These are phyloP conservation scores for Psilanteris sp. DNA, from an alignment of 1,140 invertebrate genomes.

Conservation along the genomic window DNA sequence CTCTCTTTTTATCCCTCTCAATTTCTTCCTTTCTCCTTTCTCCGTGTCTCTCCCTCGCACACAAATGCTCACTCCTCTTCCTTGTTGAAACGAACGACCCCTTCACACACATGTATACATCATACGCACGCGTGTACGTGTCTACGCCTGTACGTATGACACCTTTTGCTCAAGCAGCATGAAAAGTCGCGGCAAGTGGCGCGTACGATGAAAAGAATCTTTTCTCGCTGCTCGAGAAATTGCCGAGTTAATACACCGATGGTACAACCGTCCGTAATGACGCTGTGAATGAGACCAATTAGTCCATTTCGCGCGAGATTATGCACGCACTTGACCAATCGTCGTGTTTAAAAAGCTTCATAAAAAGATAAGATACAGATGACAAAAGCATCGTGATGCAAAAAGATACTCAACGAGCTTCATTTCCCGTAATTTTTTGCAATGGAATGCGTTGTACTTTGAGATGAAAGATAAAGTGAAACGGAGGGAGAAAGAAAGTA, in stretches of 20 bases:
- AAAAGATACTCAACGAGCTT: slow-evolving; percentile 23
- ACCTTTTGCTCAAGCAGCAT: slow-evolving; percentile 56
- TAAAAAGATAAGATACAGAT: slow-evolving; percentile 46
- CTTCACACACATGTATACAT: slow-evolving; percentile 9
- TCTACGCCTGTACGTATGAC: slow-evolving; percentile 24
- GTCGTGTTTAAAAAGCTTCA: slow-evolving; percentile 43
- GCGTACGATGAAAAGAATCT: slow-evolving; percentile 71
- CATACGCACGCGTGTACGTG: slow-evolving; percentile 15
- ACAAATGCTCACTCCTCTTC: slow-evolving; percentile 1
- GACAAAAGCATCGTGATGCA: slow-evolving; percentile 33
- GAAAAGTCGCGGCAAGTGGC: slow-evolving; percentile 68
- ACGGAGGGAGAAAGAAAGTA: neutral
- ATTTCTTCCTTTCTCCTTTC: slow-evolving; percentile 26
- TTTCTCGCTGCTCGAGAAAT: slow-evolving; percentile 65
- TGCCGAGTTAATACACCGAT: slow-evolving; percentile 65
- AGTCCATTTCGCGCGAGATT: slow-evolving; percentile 70
- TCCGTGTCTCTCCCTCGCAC: slow-evolving; percentile 1
- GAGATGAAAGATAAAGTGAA: neutral
- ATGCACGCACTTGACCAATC: slow-evolving; percentile 64
- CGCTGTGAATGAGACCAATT: slow-evolving; percentile 76
- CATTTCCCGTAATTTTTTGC: slow-evolving; percentile 52
- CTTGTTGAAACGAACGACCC: slow-evolving; percentile 9
- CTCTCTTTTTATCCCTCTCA: slow-evolving; percentile 48
- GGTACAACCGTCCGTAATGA: slow-evolving; percentile 68
- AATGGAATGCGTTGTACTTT: slow-evolving; percentile 21